A percentile compares a stretch with the other conserved stretches of the same genome.
Evolutionary conservation across 2,113 vertebrate species (phyloP).

Genomic region (Turnix velox): DNA sequence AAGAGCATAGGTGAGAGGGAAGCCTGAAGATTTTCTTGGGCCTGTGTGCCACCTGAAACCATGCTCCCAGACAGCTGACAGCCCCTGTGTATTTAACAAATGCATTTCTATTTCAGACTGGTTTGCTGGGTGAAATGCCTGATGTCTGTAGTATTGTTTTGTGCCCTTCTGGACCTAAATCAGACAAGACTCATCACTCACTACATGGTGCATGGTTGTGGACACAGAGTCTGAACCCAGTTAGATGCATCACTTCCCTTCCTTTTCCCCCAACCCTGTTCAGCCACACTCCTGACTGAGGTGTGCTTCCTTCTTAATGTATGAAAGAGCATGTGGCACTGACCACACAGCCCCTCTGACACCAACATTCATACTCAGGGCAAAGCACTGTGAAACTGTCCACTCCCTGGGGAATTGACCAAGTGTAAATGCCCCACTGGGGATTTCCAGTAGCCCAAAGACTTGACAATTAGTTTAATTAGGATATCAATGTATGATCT

Average conservation of each 20-base stretch:
- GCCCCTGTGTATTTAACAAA: background rate
- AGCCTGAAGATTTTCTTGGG: background rate
- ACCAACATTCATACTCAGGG: fast-evolving
- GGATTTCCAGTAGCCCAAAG: conserved; percentile 26
- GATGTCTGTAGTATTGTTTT: background rate
- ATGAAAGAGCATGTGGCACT: background rate
- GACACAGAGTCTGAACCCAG: fast-evolving
- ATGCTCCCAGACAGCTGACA: fast-evolving
- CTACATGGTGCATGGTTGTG: fast-evolving
- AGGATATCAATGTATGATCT: conserved; percentile 33
- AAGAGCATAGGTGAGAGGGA: background rate
- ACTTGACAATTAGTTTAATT: conserved; percentile 9
- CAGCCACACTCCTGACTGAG: background rate
- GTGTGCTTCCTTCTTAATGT: background rate
- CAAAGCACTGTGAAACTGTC: background rate
- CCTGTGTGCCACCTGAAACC: fast-evolving
- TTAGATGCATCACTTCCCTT: background rate
- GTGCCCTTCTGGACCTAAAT: background rate
- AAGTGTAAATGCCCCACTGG: background rate
- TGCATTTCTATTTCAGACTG: background rate
- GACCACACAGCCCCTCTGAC: background rate
- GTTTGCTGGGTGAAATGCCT: background rate
- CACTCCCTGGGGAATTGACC: background rate
- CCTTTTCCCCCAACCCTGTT: background rate
- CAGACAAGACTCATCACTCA: background rate